phyloP scores from a whole-genome alignment of 2,797 vertebrate species.

The Smutsia temminckii region DNA sequence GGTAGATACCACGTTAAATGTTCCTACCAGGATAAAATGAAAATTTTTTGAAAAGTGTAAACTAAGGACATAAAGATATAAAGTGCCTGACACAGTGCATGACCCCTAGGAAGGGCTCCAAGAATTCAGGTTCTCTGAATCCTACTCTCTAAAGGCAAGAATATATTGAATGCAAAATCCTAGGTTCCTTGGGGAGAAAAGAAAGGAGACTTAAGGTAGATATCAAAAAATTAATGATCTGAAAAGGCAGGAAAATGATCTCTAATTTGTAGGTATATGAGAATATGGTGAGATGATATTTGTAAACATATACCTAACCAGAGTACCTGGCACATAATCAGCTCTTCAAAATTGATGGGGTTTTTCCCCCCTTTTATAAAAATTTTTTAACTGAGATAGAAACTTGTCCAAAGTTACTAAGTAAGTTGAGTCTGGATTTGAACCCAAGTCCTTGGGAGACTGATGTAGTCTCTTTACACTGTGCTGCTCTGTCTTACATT shows the following conservation, averaged over 20 bases:
- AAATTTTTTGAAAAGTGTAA: background rate
- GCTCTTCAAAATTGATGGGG: background rate
- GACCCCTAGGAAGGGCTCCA: background rate
- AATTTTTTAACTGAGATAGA: background rate
- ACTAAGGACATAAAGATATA: background rate
- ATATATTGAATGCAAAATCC: background rate
- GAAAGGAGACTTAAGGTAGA: background rate
- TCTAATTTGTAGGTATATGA: background rate
- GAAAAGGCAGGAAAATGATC: background rate
- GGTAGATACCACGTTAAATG: background rate
- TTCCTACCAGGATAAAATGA: background rate
- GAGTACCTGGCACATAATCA: background rate
- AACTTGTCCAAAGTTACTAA: background rate
- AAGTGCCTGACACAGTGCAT: background rate
- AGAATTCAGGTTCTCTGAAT: background rate
- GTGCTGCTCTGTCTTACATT: background rate
- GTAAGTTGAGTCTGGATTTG: background rate
- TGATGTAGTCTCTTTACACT: background rate
- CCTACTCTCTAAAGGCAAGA: background rate
- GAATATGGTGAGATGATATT: background rate
- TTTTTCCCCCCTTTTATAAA: background rate
- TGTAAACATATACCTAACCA: background rate
- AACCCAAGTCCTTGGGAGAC: background rate
- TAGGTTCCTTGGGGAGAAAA: background rate
- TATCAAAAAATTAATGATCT: background rate